These are phyloP conservation scores for Xylota sylvarum DNA, from an alignment of 2,888 invertebrate species.

Conservation along the genomic window DNA sequence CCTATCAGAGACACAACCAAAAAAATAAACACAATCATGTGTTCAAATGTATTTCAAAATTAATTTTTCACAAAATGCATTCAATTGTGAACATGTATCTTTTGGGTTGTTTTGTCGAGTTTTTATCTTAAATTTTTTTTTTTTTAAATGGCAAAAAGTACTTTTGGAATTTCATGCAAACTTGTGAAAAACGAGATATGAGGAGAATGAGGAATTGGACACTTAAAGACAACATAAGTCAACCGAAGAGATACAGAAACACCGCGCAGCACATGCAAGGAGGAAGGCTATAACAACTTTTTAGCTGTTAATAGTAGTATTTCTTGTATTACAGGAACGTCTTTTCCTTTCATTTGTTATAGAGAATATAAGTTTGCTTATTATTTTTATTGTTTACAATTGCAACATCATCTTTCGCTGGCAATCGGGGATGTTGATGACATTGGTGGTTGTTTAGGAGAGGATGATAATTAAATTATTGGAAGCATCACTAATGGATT, in stretches of 20 bases:
- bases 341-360: background rate
- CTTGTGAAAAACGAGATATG: slow-evolving; percentile 26
- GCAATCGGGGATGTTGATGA: background rate
- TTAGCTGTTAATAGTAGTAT: background rate
- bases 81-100: background rate
- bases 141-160: background rate
- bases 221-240: slow-evolving; percentile 54
- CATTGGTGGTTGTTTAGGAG: background rate
- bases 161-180: slow-evolving; percentile 15
- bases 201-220: slow-evolving; percentile 70
- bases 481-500: slow-evolving; percentile 8
- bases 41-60: slow-evolving; percentile 25
- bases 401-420: background rate
- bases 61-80: slow-evolving; percentile 24
- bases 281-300: background rate
- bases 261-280: background rate
- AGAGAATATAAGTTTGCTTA: background rate
- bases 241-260: slow-evolving; percentile 26
- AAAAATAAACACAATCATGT: background rate
- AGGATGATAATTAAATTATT: slow-evolving; percentile 13
- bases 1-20: background rate
- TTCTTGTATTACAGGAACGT: slow-evolving; percentile 43
- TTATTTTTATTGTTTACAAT: background rate
- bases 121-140: background rate
- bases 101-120: background rate